Evolutionary conservation across 2,888 invertebrate genomes (phyloP), one percentile per base, ranked within the genome.

Genomic region (Epiblema foenella): DNA sequence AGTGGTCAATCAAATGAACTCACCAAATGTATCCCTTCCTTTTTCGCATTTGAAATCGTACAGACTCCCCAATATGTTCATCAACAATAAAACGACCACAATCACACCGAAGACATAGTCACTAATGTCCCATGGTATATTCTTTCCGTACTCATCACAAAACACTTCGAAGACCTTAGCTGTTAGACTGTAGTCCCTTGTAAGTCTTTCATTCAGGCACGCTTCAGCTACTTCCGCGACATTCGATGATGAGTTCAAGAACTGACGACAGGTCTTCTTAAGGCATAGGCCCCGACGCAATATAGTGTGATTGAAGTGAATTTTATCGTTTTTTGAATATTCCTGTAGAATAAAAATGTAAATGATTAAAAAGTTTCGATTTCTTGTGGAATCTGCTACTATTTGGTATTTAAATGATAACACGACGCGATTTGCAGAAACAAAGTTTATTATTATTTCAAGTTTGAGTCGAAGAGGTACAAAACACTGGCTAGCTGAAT

Each of bases 21-120:
- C 24, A 62, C 60, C 60, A 17, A 62, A 60, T 0, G n/a, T 29
- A 24, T 67, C 37, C n/a, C 20, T 68, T 24, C 64, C 39, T 46
- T 69, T 11, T 8, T 42, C 11, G 39, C 52, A 71, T 52, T 20
- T 75, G 64, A 72, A 57, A 52, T 77, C 80, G 46, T 76, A 77
- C 0, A 77, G 8, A 70, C 76, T 81, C 58, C 80, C 80, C 33
- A 77, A n/a, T 39, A 42, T 15, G 81, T 75, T 87, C 78, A 57
- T 49, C 78, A 42, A 59, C 75, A 68, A 72, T 64, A 69, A 80
- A 75, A 8, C 78, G 66, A 67, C 63, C 75, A 70, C 77, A 79
- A 72, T 15, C 0, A n/a, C 68, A n/a, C 73, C 76, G 7, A 77
- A 77, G 0, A 69, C 42, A 8, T 66, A 29, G 20, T 78, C 81